Conservation (phyloP, 92 coral and sea anemone species). For the Galaxea fascicularis region DNA sequence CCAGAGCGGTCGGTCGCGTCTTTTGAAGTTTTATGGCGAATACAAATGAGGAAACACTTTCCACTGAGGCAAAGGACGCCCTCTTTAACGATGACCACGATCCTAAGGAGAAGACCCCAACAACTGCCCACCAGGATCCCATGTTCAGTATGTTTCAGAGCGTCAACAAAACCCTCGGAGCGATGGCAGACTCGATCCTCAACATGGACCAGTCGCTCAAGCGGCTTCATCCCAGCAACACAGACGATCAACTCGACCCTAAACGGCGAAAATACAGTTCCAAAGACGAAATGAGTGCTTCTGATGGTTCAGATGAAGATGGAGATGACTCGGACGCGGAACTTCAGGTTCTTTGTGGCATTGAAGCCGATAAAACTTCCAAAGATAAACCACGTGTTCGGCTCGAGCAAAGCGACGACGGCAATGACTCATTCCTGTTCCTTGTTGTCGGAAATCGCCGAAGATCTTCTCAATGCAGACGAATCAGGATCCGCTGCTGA, state of each 20-base stretch:
- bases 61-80: background rate
- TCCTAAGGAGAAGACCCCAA: constrained; percentile 11
- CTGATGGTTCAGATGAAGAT: background rate
- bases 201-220: constrained; percentile 10
- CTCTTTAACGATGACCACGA: background rate
- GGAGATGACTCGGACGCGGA: background rate
- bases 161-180: constrained; percentile 16
- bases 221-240: constrained; percentile 23
- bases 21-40: background rate
- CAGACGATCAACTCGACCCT: constrained; percentile 20
- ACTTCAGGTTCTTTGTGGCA: background rate
- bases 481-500: constrained; percentile 18
- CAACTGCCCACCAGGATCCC: background rate
- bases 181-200: constrained; percentile 16
- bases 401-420: constrained; percentile 1
- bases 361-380: constrained; percentile 21
- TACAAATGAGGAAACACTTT: no score
- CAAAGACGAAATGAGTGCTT: constrained; percentile 13
- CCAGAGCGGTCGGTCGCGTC: background rate
- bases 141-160: background rate
- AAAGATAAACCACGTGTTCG: constrained; percentile 19
- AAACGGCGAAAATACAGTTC: constrained; percentile 16
- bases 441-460: constrained; percentile 19
- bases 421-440: constrained; percentile 24
- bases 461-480: constrained; percentile 16